phyloP scores from a whole-genome alignment of 2,113 vertebrate genomes.

The Puffinus mauretanicus region DNA sequence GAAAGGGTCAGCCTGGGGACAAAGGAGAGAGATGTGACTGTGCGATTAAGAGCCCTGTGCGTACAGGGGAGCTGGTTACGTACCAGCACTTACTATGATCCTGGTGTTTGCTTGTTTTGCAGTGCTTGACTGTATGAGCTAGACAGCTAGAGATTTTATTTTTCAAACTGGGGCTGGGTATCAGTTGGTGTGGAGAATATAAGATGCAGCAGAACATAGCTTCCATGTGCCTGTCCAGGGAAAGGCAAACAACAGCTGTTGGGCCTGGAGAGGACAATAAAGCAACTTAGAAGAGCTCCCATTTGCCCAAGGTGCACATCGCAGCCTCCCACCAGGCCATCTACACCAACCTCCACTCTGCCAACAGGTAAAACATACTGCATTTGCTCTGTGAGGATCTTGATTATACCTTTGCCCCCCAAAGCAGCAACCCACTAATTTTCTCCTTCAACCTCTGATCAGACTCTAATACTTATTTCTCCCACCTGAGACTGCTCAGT shows the following conservation, averaged over 20 bases:
- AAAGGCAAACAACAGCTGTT: background rate
- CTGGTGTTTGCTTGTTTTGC: background rate
- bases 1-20: background rate
- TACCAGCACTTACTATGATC: rapidly evolving
- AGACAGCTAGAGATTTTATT: background rate
- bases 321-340: background rate
- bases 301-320: background rate
- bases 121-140: background rate
- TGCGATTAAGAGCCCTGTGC: background rate
- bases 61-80: background rate
- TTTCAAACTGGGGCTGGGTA: background rate
- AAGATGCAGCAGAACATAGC: background rate
- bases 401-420: background rate
- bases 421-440: background rate
- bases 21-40: background rate
- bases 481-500: background rate
- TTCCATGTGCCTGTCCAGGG: rapidly evolving
- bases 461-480: background rate
- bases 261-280: background rate
- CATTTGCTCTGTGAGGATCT: background rate
- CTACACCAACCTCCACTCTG: background rate
- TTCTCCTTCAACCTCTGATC: background rate
- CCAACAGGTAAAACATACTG: background rate
- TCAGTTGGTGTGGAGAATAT: background rate
- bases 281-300: background rate